A percentile compares a stretch with the other conserved stretches of the same genome.
These are phyloP conservation scores for Scortum barcoo DNA, from an alignment of 2,113 vertebrate genomes.

Conservation along the genomic window DNA sequence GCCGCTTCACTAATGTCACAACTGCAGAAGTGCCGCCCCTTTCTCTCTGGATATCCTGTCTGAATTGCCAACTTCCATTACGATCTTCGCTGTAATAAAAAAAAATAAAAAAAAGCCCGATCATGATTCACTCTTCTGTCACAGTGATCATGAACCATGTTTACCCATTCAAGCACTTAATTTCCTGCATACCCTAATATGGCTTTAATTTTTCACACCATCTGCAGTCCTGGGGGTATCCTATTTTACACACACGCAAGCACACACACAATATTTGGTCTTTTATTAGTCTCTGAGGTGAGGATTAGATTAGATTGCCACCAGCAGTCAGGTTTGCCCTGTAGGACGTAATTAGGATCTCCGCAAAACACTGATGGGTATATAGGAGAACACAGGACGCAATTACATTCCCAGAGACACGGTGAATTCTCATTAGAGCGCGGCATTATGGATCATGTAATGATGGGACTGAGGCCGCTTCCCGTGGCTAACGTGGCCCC, in stretches of 20 bases:
- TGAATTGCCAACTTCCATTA: constrained; percentile 24
- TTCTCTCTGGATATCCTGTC: constrained; percentile 11
- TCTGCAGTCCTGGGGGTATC: constrained; percentile 13
- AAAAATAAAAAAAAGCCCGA: background rate
- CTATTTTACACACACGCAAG: background rate
- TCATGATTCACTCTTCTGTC: background rate
- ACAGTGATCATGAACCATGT: background rate
- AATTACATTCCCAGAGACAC: constrained; percentile 40
- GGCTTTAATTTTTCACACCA: constrained; percentile 49
- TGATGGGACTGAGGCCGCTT: constrained; percentile 5
- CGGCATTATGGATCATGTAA: constrained; percentile 31
- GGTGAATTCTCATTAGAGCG: constrained; percentile 35
- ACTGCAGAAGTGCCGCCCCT: constrained; percentile 15
- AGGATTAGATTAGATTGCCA: constrained; percentile 65
- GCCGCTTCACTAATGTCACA: constrained; percentile 31
- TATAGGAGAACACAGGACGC: constrained; percentile 46
- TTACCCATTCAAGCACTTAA: constrained; percentile 10
- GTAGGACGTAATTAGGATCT: constrained; percentile 68
- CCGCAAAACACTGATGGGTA: constrained; percentile 48
- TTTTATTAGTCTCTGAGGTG: constrained; percentile 65
- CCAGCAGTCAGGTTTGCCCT: constrained; percentile 46
- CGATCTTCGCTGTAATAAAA: constrained; percentile 24
- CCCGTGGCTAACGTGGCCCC: constrained; percentile 5
- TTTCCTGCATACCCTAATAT: constrained; percentile 9
- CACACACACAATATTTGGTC: constrained; percentile 3